Percentiles rank a stretch among this genome's conserved stretches.
Conservation (phyloP, 2,888 invertebrate genomes). For the Steinernema scapterisci region DNA sequence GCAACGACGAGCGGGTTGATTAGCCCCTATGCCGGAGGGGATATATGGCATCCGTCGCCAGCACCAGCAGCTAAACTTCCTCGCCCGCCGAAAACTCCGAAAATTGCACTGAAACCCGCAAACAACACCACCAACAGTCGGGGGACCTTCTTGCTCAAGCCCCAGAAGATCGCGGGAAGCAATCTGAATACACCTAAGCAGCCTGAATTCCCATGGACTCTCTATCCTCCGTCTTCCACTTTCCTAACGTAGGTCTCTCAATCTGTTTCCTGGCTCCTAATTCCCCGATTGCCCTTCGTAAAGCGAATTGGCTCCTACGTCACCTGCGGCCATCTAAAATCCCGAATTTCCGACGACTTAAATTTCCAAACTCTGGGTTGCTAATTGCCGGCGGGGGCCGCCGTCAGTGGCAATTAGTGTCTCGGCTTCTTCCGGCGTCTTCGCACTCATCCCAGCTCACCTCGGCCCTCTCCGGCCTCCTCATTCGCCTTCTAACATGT, state of each 20-base stretch:
- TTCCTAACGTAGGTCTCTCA: no score
- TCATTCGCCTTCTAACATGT: conserved; percentile 24
- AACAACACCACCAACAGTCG: no score
- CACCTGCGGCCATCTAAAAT: neutral
- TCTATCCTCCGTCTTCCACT: no score
- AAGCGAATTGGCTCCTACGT: neutral
- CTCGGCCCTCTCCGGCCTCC: neutral
- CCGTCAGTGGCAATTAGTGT: conserved; percentile 21
- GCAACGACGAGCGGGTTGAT: conserved; percentile 23
- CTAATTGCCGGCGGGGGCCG: conserved; percentile 7
- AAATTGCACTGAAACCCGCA: neutral
- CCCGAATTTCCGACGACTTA: neutral
- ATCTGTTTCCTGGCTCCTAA: neutral
- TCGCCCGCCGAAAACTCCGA: neutral
- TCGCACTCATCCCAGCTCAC: neutral
- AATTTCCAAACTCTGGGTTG: neutral
- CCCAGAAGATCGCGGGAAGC: no score
- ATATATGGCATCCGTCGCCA: conserved; percentile 25
- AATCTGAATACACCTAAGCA: no score
- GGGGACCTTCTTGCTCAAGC: no score
- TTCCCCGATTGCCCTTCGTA: neutral
- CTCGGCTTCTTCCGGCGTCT: neutral
- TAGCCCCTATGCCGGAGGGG: conserved; percentile 31
- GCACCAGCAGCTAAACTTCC: conserved; percentile 22
- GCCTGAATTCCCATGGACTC: no score